Conservation (phyloP, 2,113 vertebrate genomes). For the Anas platyrhynchos region DNA sequence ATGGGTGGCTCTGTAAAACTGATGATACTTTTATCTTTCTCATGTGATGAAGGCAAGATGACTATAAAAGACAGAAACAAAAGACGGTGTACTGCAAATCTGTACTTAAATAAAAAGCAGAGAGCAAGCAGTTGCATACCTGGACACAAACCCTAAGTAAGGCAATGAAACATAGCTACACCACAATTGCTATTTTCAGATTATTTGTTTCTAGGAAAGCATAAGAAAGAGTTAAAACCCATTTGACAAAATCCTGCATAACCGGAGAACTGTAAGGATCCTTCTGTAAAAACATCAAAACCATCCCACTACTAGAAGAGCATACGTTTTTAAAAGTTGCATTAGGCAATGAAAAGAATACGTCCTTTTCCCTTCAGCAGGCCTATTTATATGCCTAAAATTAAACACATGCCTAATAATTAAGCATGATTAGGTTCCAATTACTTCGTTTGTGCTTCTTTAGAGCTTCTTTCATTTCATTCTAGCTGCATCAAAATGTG, state of each 20-base stretch:
- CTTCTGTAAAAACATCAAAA: not conserved
- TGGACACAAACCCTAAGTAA: not conserved
- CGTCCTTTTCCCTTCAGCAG: constrained; percentile 43
- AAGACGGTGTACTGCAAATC: not conserved
- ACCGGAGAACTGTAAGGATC: not conserved
- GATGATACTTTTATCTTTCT: not conserved
- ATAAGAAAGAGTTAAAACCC: not conserved
- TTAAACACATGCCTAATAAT: constrained; percentile 61
- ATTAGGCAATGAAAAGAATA: constrained; percentile 39
- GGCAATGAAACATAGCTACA: not conserved
- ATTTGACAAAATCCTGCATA: not conserved
- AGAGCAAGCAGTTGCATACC: not conserved
- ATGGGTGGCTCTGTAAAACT: not conserved
- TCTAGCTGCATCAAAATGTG: not conserved
- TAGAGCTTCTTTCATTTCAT: not conserved
- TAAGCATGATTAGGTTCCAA: constrained; percentile 45
- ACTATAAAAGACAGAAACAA: not conserved
- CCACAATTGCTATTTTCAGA: not conserved
- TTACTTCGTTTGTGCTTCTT: constrained; percentile 43
- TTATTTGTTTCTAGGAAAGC: not conserved
- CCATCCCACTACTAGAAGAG: not conserved
- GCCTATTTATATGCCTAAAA: constrained; percentile 55
- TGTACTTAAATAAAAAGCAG: not conserved
- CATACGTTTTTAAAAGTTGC: not conserved
- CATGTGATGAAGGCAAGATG: not conserved